These are phyloP conservation scores for Ardeotis arabs DNA, from an alignment of 2,113 vertebrate genomes.

Conservation along the genomic window DNA sequence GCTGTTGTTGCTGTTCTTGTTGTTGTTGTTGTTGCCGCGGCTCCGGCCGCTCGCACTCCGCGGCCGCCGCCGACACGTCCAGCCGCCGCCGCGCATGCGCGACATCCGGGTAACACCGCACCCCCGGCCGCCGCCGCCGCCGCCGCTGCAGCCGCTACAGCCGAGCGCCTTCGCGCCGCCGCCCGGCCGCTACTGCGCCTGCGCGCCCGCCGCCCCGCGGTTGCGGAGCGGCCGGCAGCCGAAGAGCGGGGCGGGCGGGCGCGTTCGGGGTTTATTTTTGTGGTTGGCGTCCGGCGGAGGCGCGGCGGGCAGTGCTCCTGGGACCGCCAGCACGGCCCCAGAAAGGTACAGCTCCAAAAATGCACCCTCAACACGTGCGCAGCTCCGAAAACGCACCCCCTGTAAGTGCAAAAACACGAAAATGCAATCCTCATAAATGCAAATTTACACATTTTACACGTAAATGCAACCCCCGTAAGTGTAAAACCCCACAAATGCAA, in stretches of 20 bases:
- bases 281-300: background rate
- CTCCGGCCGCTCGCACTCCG: background rate
- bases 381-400: background rate
- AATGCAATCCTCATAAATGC: background rate
- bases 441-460: too few relatives aligned
- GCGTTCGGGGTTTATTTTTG: background rate
- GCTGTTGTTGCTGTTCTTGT: background rate
- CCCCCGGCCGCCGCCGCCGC: too few relatives aligned
- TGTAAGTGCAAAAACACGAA: background rate
- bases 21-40: background rate
- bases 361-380: too few relatives aligned
- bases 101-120: background rate
- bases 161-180: too few relatives aligned
- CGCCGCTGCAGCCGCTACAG: too few relatives aligned
- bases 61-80: background rate
- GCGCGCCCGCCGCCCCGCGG: too few relatives aligned
- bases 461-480: too few relatives aligned
- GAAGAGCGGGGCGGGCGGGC: background rate
- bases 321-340: background rate
- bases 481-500: too few relatives aligned
- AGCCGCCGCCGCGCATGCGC: background rate
- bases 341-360: background rate
- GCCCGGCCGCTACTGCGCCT: background rate
- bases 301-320: background rate
- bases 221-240: background rate